Conservation (phyloP, 2,797 vertebrate species). For the Masticophis lateralis region DNA sequence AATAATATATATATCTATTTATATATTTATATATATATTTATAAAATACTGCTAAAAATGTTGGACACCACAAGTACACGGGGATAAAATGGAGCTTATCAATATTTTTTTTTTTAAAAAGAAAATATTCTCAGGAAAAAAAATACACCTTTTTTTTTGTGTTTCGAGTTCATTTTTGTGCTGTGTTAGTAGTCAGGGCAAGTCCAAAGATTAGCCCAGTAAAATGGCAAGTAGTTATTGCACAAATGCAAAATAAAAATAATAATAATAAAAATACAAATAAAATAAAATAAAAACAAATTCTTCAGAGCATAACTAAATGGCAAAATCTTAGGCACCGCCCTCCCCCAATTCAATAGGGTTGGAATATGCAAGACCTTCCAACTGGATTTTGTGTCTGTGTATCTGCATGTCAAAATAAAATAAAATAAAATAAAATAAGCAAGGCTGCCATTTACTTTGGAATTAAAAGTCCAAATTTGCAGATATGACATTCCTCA, state of each 20-base stretch:
- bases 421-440: not conserved
- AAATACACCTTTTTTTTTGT: constrained; percentile 69
- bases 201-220: constrained; percentile 70
- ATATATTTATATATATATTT: constrained; percentile 46
- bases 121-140: constrained; percentile 71
- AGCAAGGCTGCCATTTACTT: constrained; percentile 63
- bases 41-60: constrained; percentile 83
- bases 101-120: constrained; percentile 50
- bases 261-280: not conserved
- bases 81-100: constrained; percentile 72
- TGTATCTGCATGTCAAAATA: not conserved
- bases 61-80: constrained; percentile 73
- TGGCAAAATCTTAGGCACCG: not conserved
- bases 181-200: constrained; percentile 80
- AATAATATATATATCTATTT: constrained; percentile 37
- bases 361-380: not conserved
- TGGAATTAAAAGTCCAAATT: constrained; percentile 57
- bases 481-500: constrained; percentile 52
- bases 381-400: not conserved
- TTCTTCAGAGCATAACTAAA: constrained; percentile 51
- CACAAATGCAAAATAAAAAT: constrained; percentile 71
- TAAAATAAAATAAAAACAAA: constrained; percentile 54
- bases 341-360: not conserved
- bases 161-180: constrained; percentile 72
- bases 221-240: constrained; percentile 81